These are phyloP conservation scores for Daptonema setosum DNA, from an alignment of 2,888 invertebrate genomes.

Conservation along the genomic window DNA sequence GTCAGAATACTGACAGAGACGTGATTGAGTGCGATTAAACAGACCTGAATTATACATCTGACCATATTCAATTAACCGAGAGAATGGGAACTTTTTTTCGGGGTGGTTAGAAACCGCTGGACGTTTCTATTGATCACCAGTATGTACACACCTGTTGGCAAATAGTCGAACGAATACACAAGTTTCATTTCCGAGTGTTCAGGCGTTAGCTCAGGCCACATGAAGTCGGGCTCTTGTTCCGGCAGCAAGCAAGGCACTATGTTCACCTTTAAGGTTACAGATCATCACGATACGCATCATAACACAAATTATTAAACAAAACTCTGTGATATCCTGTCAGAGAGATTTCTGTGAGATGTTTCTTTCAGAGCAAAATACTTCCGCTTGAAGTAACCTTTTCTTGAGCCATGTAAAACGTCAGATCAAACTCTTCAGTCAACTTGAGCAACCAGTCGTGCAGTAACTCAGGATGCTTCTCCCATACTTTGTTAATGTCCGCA, in stretches of 20 bases:
- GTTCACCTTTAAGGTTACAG: too few species aligned
- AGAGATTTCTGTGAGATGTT: too few species aligned
- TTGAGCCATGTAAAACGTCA: slow-evolving; percentile 25
- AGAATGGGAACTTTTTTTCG: too few species aligned
- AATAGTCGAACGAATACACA: slow-evolving; percentile 27
- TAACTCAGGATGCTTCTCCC: slow-evolving; percentile 22
- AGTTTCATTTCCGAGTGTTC: slow-evolving; percentile 28
- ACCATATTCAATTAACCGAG: too few species aligned
- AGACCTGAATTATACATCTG: too few species aligned
- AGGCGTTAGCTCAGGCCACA: slow-evolving; percentile 10
- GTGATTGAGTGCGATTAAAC: not conserved
- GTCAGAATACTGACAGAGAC: slow-evolving; percentile 15
- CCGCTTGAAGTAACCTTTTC: too few species aligned
- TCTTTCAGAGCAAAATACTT: too few species aligned
- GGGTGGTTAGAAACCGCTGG: too few species aligned
- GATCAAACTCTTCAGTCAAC: slow-evolving; percentile 30
- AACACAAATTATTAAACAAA: too few species aligned
- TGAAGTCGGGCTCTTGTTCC: slow-evolving; percentile 21
- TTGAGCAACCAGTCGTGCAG: slow-evolving; percentile 27
- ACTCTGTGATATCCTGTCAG: too few species aligned
- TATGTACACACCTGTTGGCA: slow-evolving; percentile 30
- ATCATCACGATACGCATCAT: too few species aligned
- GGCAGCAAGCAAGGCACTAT: slow-evolving; percentile 30
- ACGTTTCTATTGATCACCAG: too few species aligned
- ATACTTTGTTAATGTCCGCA: slow-evolving; percentile 21